These are phyloP conservation scores for Labeo calbasu DNA, from an alignment of 2,797 vertebrate species.

Conservation along the genomic window DNA sequence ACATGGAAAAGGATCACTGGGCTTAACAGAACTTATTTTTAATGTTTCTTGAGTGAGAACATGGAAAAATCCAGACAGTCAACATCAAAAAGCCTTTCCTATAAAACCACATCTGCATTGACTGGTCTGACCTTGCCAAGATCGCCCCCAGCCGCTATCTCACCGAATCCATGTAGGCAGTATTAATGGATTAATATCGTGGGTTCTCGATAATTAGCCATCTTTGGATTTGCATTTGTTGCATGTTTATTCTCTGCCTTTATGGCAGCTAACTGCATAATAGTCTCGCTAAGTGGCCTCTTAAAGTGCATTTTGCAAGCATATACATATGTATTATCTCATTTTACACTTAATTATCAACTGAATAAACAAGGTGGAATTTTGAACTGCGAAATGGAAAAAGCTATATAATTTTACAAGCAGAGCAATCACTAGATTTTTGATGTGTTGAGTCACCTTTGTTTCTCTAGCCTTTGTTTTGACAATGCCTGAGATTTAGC, in stretches of 20 bases:
- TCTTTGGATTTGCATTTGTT: constrained; percentile 55
- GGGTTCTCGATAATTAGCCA: constrained; percentile 57
- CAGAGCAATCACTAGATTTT: constrained; percentile 72
- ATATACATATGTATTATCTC: constrained; percentile 67
- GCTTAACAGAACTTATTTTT: constrained; percentile 54
- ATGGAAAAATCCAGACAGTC: constrained; percentile 63
- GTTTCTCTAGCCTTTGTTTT: constrained; percentile 55
- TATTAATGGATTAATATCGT: constrained; percentile 58
- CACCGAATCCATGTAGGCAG: constrained; percentile 50
- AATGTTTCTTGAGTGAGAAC: constrained; percentile 62
- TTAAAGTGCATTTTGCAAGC: constrained; percentile 63
- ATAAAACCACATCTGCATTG: constrained; percentile 63
- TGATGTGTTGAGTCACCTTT: constrained; percentile 71
- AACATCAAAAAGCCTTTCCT: constrained; percentile 61
- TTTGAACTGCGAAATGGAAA: constrained; percentile 79
- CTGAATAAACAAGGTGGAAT: constrained; percentile 78
- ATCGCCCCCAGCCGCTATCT: constrained; percentile 51
- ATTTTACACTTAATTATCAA: constrained; percentile 66
- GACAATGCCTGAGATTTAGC: constrained; percentile 36
- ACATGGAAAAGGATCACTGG: constrained; percentile 45
- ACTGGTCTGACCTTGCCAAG: constrained; percentile 52
- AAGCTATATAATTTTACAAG: constrained; percentile 83
- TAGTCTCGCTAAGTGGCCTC: constrained; percentile 62
- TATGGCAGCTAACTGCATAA: constrained; percentile 62
- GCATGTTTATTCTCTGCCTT: constrained; percentile 51